Evolutionary conservation across 2,888 invertebrate species (phyloP), one percentile per base, ranked within the genome.

Genomic region (Heliothis peltigera): DNA sequence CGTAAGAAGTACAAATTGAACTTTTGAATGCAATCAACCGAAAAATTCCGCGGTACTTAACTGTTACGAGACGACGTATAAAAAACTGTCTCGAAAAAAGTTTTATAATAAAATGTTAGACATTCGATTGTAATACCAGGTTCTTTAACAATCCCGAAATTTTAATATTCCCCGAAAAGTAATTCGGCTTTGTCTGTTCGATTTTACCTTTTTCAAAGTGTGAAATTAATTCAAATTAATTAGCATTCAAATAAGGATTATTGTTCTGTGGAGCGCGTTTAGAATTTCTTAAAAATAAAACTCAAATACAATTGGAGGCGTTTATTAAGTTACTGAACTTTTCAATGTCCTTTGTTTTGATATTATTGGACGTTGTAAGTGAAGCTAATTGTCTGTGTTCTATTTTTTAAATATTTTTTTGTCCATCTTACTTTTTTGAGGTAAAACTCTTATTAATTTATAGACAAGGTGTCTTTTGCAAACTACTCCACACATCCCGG

Each of bases 181-280:
- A 80, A 80, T 86, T 77, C 82, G 75, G 83, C 54, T 73, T 87
- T 89, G 88, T 89, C 85, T 84, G 82, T 81, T 84, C 83, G 84
- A 86, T 88, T 87, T 85, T 87, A 82, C 79, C 81, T 87, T 87
- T 80, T 84, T 86, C 82, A 81, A 87, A 89, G 85, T 86, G 83
- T 82, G 76, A 85, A 88, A 89, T 91, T 91, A 90, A 92, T 89
- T 89, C 87, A 85, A 90, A 91, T 90, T 91, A 91, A 92, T 91
- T 92, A 91, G 86, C 89, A 91, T 91, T 92, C 90, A 92, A 91
- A 92, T 89, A 89, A 86, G 87, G 89, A 92, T 90, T 90, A 92
- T 91, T 91, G 89, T 92, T 89, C 86, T 35, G 84, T 79, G 85
- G 77, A 87, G 82, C 88, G 87, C 80, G 89, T 87, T 85, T 80